phyloP scores from a whole-genome alignment of 2,888 invertebrate species.

The Drosophila quinaria region DNA sequence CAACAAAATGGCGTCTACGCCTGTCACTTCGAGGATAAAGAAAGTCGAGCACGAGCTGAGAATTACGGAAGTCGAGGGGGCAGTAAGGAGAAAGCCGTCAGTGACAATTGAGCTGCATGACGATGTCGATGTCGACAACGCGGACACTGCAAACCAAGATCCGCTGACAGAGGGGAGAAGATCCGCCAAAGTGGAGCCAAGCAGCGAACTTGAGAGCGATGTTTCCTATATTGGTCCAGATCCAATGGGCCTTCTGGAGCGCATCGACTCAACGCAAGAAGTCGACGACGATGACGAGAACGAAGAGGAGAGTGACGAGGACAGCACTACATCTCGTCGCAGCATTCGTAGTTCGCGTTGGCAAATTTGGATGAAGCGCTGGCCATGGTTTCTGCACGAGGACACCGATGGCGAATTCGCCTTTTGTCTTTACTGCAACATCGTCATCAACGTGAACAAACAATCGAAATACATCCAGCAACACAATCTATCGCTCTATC shows the following conservation, averaged over 20 bases:
- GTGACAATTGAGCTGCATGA: constrained; percentile 51
- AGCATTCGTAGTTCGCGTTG: constrained; percentile 41
- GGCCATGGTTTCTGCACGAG: constrained; percentile 78
- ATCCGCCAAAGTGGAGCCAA: constrained; percentile 48
- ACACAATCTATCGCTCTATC: constrained; percentile 72
- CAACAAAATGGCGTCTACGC: constrained; percentile 71
- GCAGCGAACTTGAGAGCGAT: constrained; percentile 49
- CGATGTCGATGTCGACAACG: constrained; percentile 36
- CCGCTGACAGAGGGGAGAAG: constrained; percentile 26
- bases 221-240: constrained; percentile 57
- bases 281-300: constrained; percentile 34
- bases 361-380: constrained; percentile 72
- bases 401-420: constrained; percentile 65
- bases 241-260: constrained; percentile 79
- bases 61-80: constrained; percentile 70
- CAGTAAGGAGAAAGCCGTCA: not conserved
- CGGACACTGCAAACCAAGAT: constrained; percentile 17
- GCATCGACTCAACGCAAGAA: constrained; percentile 37
- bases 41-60: constrained; percentile 51
- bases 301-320: constrained; percentile 60
- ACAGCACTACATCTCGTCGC: constrained; percentile 22
- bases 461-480: constrained; percentile 53
- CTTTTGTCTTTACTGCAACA: constrained; percentile 79
- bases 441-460: constrained; percentile 57
- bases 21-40: constrained; percentile 3